phyloP scores from a whole-genome alignment of 92 coral and sea anemone species.

The Desmophyllum pertusum region DNA sequence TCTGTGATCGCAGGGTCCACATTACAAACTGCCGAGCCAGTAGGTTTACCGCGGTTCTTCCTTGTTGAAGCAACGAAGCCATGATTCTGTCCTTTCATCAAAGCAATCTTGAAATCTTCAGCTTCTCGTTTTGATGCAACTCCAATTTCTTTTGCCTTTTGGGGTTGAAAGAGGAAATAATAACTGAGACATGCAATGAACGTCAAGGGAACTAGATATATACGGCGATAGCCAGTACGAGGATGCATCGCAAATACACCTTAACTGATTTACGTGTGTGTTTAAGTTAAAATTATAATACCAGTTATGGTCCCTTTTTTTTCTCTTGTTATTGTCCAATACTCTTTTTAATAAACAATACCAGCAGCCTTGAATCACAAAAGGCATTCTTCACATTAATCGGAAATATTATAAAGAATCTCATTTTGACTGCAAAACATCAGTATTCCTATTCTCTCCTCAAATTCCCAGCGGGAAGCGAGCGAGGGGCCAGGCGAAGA shows the following conservation, averaged over 20 bases:
- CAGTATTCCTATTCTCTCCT: too few species aligned
- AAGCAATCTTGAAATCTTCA: background rate
- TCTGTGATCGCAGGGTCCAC: conserved; percentile 58
- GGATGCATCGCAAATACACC: background rate
- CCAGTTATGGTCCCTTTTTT: too few species aligned
- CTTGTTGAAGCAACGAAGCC: background rate
- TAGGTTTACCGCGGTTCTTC: background rate
- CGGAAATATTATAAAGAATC: too few species aligned
- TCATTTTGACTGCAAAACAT: too few species aligned
- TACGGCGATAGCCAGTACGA: background rate
- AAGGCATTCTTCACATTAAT: too few species aligned
- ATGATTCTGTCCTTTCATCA: background rate
- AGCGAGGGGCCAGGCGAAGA: too few species aligned
- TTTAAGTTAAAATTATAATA: too few species aligned
- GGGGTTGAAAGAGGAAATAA: background rate
- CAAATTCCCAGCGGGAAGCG: too few species aligned
- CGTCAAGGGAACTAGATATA: background rate
- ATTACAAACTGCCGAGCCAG: conserved; percentile 41
- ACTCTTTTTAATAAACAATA: too few species aligned
- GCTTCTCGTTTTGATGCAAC: background rate
- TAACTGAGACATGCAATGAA: background rate
- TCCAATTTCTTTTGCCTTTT: background rate
- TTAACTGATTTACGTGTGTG: background rate
- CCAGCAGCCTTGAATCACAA: too few species aligned
- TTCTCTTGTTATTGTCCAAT: too few species aligned